phyloP scores from a whole-genome alignment of 2,113 vertebrate species.

The Sporophila hypoxantha region DNA sequence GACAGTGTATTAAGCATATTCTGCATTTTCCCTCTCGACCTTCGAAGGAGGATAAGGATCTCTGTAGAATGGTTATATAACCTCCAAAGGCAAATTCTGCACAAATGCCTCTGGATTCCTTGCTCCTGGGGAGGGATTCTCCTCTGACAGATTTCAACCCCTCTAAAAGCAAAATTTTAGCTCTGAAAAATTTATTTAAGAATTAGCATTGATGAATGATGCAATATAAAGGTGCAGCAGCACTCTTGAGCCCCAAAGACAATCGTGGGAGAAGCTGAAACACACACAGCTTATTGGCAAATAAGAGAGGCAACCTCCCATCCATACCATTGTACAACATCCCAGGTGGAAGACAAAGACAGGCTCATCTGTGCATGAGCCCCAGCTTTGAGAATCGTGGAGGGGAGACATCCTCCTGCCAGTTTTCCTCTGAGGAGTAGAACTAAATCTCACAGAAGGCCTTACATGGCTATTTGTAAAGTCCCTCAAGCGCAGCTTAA shows the following conservation, averaged over 20 bases:
- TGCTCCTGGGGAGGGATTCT: not conserved
- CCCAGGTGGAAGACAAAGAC: not conserved
- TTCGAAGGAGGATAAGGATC: not conserved
- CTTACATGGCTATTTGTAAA: not conserved
- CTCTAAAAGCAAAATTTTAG: not conserved
- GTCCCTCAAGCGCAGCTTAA: not conserved
- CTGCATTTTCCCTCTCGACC: conserved; percentile 24
- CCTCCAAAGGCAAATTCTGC: not conserved
- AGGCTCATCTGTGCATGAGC: not conserved
- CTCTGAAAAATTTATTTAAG: conserved; percentile 22
- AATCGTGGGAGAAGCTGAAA: conserved; percentile 17
- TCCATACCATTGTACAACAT: not conserved
- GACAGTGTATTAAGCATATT: conserved; percentile 31
- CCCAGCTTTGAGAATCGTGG: not conserved
- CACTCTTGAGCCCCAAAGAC: conserved; percentile 14
- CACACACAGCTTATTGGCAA: not conserved
- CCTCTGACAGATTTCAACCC: not conserved
- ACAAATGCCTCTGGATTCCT: not conserved
- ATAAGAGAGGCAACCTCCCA: not conserved
- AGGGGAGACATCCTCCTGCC: not conserved
- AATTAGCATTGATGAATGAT: conserved; percentile 13
- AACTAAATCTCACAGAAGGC: not conserved
- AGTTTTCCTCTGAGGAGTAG: not conserved
- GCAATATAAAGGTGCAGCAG: conserved; percentile 36
- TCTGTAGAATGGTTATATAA: not conserved